phyloP scores from a whole-genome alignment of 2,797 vertebrate species.

The Poecilia gillii region DNA sequence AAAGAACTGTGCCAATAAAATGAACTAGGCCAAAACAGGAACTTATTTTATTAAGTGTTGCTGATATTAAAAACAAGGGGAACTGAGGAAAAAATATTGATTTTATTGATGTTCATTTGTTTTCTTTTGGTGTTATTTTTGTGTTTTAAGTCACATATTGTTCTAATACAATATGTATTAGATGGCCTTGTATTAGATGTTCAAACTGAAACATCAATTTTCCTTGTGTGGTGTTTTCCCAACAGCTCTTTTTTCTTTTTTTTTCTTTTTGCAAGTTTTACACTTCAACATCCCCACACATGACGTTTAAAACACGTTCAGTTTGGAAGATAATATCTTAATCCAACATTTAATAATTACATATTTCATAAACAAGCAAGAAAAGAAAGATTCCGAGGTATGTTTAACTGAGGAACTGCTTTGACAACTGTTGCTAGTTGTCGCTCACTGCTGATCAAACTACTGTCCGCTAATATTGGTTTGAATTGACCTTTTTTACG shows the following conservation, averaged over 20 bases:
- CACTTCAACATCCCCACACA: neutral
- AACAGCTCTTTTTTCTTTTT: neutral
- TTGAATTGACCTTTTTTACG: neutral
- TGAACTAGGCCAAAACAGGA: neutral
- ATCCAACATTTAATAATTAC: neutral
- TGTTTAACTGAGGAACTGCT: neutral
- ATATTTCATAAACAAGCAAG: neutral
- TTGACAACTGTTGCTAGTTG: neutral
- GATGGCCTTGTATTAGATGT: neutral
- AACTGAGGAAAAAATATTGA: neutral
- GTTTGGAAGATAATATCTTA: neutral
- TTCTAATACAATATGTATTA: neutral
- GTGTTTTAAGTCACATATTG: neutral
- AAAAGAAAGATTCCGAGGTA: neutral
- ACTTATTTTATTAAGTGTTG: neutral
- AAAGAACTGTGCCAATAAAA: neutral
- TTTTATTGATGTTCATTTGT: neutral
- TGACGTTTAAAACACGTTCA: neutral
- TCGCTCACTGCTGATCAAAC: neutral
- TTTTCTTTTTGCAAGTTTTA: neutral
- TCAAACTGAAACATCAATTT: neutral
- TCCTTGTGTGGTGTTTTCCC: neutral
- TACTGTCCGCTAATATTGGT: neutral
- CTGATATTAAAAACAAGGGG: neutral
- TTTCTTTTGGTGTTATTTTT: neutral